Conservation (phyloP, 2,888 invertebrate species). For the Miltochrista miniata region DNA sequence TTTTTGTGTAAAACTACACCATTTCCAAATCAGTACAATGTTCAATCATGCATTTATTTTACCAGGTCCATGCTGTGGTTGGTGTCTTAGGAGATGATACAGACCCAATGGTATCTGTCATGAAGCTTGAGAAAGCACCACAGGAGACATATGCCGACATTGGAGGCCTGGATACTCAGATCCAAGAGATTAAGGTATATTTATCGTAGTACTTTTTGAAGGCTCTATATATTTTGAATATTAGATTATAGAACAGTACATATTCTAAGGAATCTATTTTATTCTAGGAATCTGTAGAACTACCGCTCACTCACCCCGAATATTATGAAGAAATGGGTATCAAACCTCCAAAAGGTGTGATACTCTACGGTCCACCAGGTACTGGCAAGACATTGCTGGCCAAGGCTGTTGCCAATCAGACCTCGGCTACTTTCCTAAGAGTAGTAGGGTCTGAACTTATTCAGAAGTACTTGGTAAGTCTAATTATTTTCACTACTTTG, state of each 20-base stretch:
- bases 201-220: no score
- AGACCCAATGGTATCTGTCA: slow-evolving; percentile 99
- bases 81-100: slow-evolving; percentile 99
- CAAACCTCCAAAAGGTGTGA: slow-evolving; percentile 99
- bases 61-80: slow-evolving; percentile 97
- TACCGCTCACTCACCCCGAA: slow-evolving; percentile 99
- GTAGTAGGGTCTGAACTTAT: slow-evolving; percentile 99
- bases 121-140: slow-evolving; percentile 99
- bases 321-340: slow-evolving; percentile 99
- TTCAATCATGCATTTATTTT: background rate
- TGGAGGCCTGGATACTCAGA: slow-evolving; percentile 98
- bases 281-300: slow-evolving; percentile 94
- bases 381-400: slow-evolving; percentile 99
- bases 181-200: slow-evolving; percentile 85
- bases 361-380: slow-evolving; percentile 98
- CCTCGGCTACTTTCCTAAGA: slow-evolving; percentile 98
- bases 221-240: background rate
- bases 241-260: background rate
- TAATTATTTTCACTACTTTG: slow-evolving; percentile 2
- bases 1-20: no score
- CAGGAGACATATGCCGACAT: slow-evolving; percentile 99
- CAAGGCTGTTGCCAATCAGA: slow-evolving; percentile 99
- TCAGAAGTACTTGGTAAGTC: slow-evolving; percentile 95
- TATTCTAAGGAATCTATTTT: background rate
- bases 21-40: no score